Evolutionary conservation across 2,113 vertebrate genomes (phyloP).

Genomic region (Toxotes chatareus): DNA sequence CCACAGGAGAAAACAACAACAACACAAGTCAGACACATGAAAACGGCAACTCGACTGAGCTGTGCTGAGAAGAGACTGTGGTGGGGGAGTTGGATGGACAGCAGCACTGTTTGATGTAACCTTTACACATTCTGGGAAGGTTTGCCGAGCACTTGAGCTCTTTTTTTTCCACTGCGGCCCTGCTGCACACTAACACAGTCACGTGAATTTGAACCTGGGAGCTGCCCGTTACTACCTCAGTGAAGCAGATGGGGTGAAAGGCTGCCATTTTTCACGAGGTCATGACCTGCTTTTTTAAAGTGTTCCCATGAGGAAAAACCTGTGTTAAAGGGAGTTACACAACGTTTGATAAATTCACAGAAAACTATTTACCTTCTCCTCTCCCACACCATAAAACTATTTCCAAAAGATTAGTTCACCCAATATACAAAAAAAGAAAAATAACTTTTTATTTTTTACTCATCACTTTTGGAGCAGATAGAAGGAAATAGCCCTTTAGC

Average conservation of each 20-base stretch:
- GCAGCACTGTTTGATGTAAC: slow-evolving; percentile 59
- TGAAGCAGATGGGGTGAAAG: not conserved
- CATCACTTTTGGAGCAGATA: not conserved
- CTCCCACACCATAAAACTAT: not conserved
- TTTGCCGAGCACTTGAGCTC: slow-evolving; percentile 46
- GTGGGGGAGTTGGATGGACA: slow-evolving; percentile 61
- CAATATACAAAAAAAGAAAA: not conserved
- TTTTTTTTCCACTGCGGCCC: not conserved
- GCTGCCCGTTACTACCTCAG: not conserved
- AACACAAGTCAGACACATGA: slow-evolving; percentile 75
- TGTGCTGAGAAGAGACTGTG: slow-evolving; percentile 37
- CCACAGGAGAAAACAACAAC: slow-evolving; percentile 82
- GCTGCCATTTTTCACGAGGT: slow-evolving; percentile 11
- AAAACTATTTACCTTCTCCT: not conserved
- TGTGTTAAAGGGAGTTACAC: not conserved
- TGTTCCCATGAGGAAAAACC: not conserved
- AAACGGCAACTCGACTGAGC: slow-evolving; percentile 55
- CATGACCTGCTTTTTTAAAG: slow-evolving; percentile 7
- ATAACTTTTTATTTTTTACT: not conserved
- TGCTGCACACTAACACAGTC: slow-evolving; percentile 17
- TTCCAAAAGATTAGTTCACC: not conserved
- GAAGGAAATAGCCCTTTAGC: not conserved
- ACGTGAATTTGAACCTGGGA: slow-evolving; percentile 13
- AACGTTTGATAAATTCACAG: slow-evolving; percentile 9
- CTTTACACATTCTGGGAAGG: slow-evolving; percentile 51